Evolutionary conservation across 1,140 invertebrate genomes (phyloP), one percentile per base, ranked within the genome.

Genomic region (Helicorthomorpha holstii): DNA sequence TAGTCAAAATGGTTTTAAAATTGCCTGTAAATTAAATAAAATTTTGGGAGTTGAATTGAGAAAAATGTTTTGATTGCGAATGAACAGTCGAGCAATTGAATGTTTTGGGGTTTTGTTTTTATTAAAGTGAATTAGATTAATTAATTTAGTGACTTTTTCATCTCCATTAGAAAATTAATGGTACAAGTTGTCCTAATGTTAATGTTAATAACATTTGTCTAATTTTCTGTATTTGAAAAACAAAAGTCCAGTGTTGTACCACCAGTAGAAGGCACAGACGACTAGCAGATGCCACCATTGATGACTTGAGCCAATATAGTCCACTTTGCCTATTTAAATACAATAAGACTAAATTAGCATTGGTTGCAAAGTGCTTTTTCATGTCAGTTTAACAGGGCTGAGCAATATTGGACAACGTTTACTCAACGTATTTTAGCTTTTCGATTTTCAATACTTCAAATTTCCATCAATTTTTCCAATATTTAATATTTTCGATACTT

Each of bases 221-320:
- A 83, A 82, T 71, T 86, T 78, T 49, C 85, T 72, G 62, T 85
- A 87, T 60, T 87, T 80, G 1, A 85, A 80, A 60, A 87, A 90
- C 55, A 86, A 74, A 68, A 88, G 78, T 22, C 85, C 88, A n/a
- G 88, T 84, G 63, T 87, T 84, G 66, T 94, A 87, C 90, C 90
- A 95, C 63, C 88, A 92, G 63, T 90, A 83, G 29, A 94, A 77
- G n/a, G 88, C 86, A 0, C 78, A 67, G 10, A 94, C 79, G 12
- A 95, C 84, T 47, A 95, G 74, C 27, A 89, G 68, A 63, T 95
- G 91, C 91, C 91, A 95, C 81, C 85, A 87, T 62, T 95, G 90
- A 71, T 95, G 91, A n/a, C 87, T 92, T 53, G 89, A 88, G 0
- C 90, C 90, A 38, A 94, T 70, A 61, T 81, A 89, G 69, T 94